Evolutionary conservation across 2,888 invertebrate genomes (phyloP).

Genomic region (Standfussiana lucernea): DNA sequence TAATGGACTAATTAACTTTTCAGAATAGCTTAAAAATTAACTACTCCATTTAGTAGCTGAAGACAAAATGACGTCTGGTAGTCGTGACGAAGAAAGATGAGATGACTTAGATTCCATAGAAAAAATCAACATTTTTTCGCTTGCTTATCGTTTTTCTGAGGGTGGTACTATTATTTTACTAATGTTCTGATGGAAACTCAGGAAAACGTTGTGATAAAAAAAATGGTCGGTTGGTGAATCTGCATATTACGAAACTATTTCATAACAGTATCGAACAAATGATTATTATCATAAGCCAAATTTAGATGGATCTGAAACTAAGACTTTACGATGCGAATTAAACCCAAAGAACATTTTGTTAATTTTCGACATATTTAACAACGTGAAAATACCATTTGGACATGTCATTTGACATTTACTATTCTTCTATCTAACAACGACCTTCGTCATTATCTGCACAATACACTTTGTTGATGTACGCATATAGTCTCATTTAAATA

Average conservation of each 20-base stretch:
- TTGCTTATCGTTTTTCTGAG: background rate
- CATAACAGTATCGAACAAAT: background rate
- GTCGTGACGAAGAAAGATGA: too few species aligned
- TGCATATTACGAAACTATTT: background rate
- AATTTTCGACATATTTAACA: constrained; percentile 23
- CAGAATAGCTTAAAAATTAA: background rate
- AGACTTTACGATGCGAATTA: constrained; percentile 13
- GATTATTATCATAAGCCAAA: background rate
- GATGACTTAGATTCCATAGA: background rate
- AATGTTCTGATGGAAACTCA: background rate
- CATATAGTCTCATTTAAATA: constrained; percentile 51
- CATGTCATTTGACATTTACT: constrained; percentile 25
- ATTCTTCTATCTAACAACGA: constrained; percentile 41
- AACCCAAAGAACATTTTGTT: background rate
- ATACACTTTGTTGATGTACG: constrained; percentile 43
- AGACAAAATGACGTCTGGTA: background rate
- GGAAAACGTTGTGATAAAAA: background rate
- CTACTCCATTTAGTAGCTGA: background rate
- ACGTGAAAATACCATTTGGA: constrained; percentile 54
- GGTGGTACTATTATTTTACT: background rate
- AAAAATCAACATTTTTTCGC: background rate
- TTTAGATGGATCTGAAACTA: background rate
- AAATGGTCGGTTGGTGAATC: background rate
- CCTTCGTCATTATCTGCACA: constrained; percentile 36
- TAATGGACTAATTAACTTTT: background rate